These are phyloP conservation scores for Baryphthengus martii DNA, from an alignment of 2,113 vertebrate genomes.

Conservation along the genomic window DNA sequence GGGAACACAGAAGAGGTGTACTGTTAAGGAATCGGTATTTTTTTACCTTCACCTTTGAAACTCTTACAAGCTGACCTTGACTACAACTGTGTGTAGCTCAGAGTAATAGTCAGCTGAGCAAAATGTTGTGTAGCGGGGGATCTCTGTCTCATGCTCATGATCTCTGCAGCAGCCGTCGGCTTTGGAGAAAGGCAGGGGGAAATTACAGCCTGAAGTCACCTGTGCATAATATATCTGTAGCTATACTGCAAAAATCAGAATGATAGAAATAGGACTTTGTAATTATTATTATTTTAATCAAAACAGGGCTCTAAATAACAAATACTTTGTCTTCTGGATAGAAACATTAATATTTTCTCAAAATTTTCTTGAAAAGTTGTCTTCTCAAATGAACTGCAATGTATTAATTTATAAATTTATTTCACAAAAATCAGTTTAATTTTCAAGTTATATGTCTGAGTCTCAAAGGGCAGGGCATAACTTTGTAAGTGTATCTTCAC, in stretches of 20 bases:
- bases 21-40: not conserved
- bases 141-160: accelerated
- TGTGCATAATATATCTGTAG: not conserved
- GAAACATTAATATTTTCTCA: not conserved
- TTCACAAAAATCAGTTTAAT: not conserved
- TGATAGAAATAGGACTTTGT: not conserved
- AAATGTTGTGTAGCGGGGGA: not conserved
- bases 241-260: not conserved
- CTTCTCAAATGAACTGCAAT: not conserved
- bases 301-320: not conserved
- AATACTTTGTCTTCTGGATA: not conserved
- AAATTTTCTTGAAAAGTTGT: not conserved
- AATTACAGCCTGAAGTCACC: not conserved
- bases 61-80: not conserved
- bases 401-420: not conserved
- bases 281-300: not conserved
- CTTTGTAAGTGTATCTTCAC: not conserved
- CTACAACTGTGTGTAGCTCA: not conserved
- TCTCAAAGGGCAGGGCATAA: not conserved
- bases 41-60: not conserved
- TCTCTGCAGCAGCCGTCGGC: not conserved
- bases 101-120: not conserved
- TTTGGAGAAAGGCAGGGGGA: not conserved
- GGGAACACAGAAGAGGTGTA: not conserved
- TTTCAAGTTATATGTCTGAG: not conserved